Evolutionary conservation across 2,797 vertebrate genomes (phyloP), one percentile per base, ranked within the genome.

Genomic region (Pagetopsis macropterus): DNA sequence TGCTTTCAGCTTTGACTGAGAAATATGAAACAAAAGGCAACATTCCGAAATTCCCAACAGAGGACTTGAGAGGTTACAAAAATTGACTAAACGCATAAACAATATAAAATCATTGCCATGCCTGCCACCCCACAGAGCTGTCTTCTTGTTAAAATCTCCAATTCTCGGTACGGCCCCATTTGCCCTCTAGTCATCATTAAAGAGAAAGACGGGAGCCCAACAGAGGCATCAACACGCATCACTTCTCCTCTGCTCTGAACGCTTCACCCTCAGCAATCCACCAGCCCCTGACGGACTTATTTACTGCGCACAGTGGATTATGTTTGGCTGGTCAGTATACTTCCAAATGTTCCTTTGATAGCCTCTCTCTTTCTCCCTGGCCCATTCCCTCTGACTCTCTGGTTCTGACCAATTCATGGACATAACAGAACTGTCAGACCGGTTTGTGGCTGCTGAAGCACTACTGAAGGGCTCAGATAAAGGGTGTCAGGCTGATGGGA

Each of bases 111-210:
- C 73, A 80, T 66, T 75, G 84, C 46, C 70, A 60, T 79, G 66
- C 75, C 79, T 63, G 69, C 62, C 78, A 70, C 40, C 72, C 74
- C 78, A 65, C 59, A 33, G 69, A 79, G 80, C 73, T 75, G 79
- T 81, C 79, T 88, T 69, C 85, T 90, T 88, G 89, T 91, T 91
- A 89, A 86, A 89, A 89, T 86, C 78, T 83, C 56, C 57, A 49
- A 65, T 61, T 89, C 84, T 88, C 79, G 72, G 85, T 75, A 52
- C 62, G 82, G 89, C 87, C 76, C 65, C 45, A 74, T 64, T 76
- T 90, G 88, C 90, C 92, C 90, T 89, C 71, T 84, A 90, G 93
- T 90, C 88, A 87, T 93, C 91, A 93, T 92, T 93, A 93, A 89
- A 83, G 76, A 81, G 79, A 88, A 85, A 91, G 81, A 82, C 76